A percentile compares a stretch with the other conserved stretches of the same genome.
Conservation (phyloP, 2,113 vertebrate species). For the Tragelaphus buxtoni region DNA sequence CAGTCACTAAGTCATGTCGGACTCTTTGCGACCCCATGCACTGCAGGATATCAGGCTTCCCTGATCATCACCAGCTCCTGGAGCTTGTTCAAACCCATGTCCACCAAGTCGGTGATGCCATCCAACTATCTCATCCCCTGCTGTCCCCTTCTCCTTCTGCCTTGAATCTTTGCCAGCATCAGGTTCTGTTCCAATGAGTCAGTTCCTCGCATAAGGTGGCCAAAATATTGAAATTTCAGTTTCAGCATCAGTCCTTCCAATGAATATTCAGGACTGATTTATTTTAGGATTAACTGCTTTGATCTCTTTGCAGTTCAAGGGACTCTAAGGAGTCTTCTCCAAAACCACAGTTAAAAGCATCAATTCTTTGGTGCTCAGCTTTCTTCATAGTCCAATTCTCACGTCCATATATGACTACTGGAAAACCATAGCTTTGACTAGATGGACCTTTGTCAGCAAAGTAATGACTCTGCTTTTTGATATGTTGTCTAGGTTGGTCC, state of each 20-base stretch:
- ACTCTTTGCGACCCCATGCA: neutral
- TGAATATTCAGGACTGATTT: neutral
- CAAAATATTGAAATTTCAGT: neutral
- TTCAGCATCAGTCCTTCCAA: neutral
- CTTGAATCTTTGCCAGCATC: neutral
- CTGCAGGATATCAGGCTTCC: neutral
- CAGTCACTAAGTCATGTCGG: neutral
- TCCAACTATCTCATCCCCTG: neutral
- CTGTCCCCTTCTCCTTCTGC: rapidly evolving
- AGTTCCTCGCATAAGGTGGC: neutral
- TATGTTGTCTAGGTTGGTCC: neutral
- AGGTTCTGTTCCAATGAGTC: neutral
- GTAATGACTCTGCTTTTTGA: neutral
- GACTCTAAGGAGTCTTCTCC: neutral
- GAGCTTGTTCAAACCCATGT: neutral
- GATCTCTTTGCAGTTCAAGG: neutral
- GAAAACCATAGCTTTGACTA: neutral
- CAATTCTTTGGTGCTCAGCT: neutral
- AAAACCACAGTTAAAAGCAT: neutral
- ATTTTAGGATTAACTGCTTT: neutral
- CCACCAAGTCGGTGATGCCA: neutral
- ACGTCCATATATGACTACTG: neutral
- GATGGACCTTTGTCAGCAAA: neutral
- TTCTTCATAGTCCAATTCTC: neutral
- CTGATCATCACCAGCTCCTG: neutral